Conservation (phyloP, 2,113 vertebrate species). For the Calypte anna region DNA sequence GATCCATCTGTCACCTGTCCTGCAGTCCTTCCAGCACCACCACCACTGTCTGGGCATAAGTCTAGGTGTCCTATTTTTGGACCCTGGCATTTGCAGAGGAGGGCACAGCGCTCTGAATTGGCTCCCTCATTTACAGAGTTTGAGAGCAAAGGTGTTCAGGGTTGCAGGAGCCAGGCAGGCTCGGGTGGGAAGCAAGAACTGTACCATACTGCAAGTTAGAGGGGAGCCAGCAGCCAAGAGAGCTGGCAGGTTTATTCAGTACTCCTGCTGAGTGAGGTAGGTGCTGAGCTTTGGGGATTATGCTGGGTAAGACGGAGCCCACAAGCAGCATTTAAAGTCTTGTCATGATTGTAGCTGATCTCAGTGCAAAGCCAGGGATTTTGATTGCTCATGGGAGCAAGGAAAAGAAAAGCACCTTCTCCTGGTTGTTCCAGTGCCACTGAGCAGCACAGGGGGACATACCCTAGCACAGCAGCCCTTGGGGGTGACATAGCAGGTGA, state of each 20-base stretch:
- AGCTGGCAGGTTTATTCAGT: conserved; percentile 15
- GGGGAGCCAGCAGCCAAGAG: conserved; percentile 1
- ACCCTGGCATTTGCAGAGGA: neutral
- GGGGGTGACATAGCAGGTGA: neutral
- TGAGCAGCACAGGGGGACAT: neutral
- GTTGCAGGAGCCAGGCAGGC: neutral
- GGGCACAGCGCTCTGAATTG: neutral
- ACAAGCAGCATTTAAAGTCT: conserved; percentile 61
- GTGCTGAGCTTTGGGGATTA: conserved; percentile 36
- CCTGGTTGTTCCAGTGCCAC: neutral
- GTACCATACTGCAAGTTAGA: conserved; percentile 26
- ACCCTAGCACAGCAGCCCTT: neutral
- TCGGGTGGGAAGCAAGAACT: neutral
- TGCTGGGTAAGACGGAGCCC: conserved; percentile 28
- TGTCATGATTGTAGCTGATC: conserved; percentile 56
- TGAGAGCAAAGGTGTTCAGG: conserved; percentile 14
- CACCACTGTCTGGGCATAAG: neutral
- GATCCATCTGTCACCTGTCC: conserved; percentile 34
- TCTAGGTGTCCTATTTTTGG: conserved; percentile 48
- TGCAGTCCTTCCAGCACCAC: neutral
- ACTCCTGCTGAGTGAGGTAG: conserved; percentile 24
- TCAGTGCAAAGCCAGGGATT: conserved; percentile 43
- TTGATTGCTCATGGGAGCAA: neutral
- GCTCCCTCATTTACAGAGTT: neutral
- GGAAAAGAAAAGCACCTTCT: conserved; percentile 3